phyloP scores from a whole-genome alignment of 2,888 invertebrate species.

The Patella caerulea region DNA sequence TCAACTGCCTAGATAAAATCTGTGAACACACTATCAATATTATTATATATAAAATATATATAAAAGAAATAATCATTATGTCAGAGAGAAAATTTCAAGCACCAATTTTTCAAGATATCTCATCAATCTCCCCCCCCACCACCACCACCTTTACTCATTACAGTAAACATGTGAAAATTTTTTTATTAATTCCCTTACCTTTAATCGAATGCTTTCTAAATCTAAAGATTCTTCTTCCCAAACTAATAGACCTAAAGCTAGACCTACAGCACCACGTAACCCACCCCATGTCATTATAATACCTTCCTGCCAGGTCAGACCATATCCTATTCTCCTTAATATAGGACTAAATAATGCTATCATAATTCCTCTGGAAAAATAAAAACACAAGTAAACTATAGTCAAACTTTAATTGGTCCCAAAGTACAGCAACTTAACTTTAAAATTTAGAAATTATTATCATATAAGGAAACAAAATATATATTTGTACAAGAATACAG shows the following conservation, averaged over 20 bases:
- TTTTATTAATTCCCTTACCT: constrained; percentile 37
- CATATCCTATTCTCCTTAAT: constrained; percentile 75
- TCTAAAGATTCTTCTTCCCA: constrained; percentile 70
- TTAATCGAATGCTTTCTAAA: constrained; percentile 47
- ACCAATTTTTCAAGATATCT: too few species aligned
- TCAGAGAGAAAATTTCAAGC: too few species aligned
- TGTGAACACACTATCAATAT: too few species aligned
- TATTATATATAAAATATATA: too few species aligned
- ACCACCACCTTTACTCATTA: too few species aligned
- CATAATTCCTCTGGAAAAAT: constrained; percentile 70
- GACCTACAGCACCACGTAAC: constrained; percentile 76
- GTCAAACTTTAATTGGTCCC: not conserved
- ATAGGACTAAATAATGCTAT: constrained; percentile 75
- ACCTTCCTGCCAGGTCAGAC: constrained; percentile 76
- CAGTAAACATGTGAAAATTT: too few species aligned
- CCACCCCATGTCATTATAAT: constrained; percentile 79
- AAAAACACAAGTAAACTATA: not conserved
- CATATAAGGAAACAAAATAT: not conserved
- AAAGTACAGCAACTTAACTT: not conserved
- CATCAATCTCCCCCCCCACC: too few species aligned
- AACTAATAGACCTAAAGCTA: constrained; percentile 76
- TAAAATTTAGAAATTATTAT: not conserved
- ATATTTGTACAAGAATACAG: not conserved
- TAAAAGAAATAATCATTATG: too few species aligned
- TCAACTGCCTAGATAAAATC: too few species aligned